These are phyloP conservation scores for Acromyrmex charruanus DNA, from an alignment of 1,140 invertebrate species.

Conservation along the genomic window DNA sequence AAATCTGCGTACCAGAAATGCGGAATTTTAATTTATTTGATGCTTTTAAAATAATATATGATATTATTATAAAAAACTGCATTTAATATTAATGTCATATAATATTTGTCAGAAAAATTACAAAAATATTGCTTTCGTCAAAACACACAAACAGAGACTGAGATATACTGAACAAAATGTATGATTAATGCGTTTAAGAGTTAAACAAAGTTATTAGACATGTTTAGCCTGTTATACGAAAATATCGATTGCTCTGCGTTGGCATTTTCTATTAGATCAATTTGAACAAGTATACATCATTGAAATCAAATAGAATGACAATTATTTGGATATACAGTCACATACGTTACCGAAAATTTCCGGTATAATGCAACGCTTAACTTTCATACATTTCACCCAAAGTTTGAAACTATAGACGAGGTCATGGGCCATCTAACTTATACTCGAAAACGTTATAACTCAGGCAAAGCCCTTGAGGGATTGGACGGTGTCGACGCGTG, in stretches of 20 bases:
- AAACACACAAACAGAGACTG: background rate
- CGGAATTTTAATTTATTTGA: background rate
- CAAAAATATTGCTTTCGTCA: background rate
- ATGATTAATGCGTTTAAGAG: background rate
- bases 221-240: background rate
- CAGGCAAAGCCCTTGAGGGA: constrained; percentile 47
- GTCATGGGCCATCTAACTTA: constrained; percentile 61
- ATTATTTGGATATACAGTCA: constrained; percentile 8
- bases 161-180: background rate
- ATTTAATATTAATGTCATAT: background rate
- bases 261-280: background rate
- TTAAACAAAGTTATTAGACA: background rate
- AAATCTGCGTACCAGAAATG: background rate
- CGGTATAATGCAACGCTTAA: constrained; percentile 35
- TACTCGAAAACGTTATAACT: constrained; percentile 47
- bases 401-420: constrained; percentile 35
- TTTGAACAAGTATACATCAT: background rate
- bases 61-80: too few relatives aligned
- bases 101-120: background rate
- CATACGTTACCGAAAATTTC: constrained; percentile 33
- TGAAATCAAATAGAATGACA: constrained; percentile 21
- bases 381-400: constrained; percentile 30
- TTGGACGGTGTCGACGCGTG: constrained; percentile 66
- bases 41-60: background rate
- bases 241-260: background rate